Evolutionary conservation across 2,113 vertebrate genomes (phyloP), one percentile per base, ranked within the genome.

Genomic region (Silurus asotus): DNA sequence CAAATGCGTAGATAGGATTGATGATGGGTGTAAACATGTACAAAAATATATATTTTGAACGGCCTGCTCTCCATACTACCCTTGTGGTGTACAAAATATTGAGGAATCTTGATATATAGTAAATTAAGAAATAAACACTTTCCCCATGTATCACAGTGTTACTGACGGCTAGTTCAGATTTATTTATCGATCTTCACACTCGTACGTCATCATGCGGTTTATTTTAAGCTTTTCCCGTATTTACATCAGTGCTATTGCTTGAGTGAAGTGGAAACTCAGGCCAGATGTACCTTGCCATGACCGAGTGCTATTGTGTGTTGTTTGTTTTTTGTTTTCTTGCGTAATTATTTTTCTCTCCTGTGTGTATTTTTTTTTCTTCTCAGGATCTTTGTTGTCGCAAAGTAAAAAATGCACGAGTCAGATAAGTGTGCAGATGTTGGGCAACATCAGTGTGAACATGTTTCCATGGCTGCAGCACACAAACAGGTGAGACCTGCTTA

Each of bases 381-480:
- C 87, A 94, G 91, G 94, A 93, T 95, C 94, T 90, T 92, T 92
- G 19, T 95, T 95, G 90, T 90, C 90, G 25, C 90, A 91, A 3
- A 93, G 83, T 85, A 90, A 87, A 65, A 93, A 91, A 89, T 95
- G 94, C 19, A 77, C 74, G 81, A 93, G 92, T 90, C 94, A 91
- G 4, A 91, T 91, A 84, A 90, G 90, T 77, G 91, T 93, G 55
- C 91, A 90, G 77, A 87, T 94, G 0, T 64, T 94, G 91, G 92
- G 81, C 86, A 93, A 94, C 90, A 92, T 92, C 80, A 92, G 94
- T 23, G 92, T 94, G 64, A 93, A 92, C 91, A 92, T 93, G 2
- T 96, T 96, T 91, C 94, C 96, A 53, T 95, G 95, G 78, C 92
- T 96, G 86, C 92, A 95, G 70, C 90, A 94, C 83, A 89, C 92